These are phyloP conservation scores for Beris chalybata DNA, from an alignment of 2,888 invertebrate genomes.

Conservation along the genomic window DNA sequence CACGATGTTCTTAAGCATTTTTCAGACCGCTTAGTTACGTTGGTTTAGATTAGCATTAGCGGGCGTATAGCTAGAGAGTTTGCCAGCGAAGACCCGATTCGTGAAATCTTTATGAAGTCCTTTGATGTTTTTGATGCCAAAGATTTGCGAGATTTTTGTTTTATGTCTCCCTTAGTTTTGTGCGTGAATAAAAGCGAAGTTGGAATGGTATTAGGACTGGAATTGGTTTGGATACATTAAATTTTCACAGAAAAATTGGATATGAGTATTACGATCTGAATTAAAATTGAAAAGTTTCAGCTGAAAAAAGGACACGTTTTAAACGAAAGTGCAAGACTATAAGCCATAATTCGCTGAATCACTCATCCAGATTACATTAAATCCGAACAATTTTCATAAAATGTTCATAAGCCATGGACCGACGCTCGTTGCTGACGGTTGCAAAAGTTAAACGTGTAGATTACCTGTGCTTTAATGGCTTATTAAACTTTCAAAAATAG, in stretches of 20 bases:
- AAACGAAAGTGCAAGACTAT: too few relatives aligned
- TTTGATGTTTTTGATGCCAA: conserved; percentile 20
- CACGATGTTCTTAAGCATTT: conserved; percentile 35
- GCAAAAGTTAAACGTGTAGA: too few relatives aligned
- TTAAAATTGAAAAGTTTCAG: too few relatives aligned
- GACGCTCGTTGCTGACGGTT: too few relatives aligned
- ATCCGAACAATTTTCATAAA: too few relatives aligned
- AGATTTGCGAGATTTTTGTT: conserved; percentile 3
- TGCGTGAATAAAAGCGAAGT: conserved; percentile 19
- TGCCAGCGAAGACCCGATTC: neutral
- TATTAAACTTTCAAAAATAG: too few relatives aligned
- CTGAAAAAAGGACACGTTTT: too few relatives aligned
- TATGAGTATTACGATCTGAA: neutral
- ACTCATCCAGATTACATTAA: too few relatives aligned
- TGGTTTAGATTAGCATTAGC: conserved; percentile 32
- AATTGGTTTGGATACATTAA: conserved; percentile 1
- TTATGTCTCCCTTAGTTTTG: neutral
- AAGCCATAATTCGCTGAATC: too few relatives aligned
- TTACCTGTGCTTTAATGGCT: too few relatives aligned
- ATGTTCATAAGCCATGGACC: too few relatives aligned
- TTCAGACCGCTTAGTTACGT: conserved; percentile 38
- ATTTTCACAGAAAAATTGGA: neutral
- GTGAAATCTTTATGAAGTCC: conserved; percentile 29
- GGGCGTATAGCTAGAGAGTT: neutral
- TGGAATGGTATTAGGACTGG: conserved; percentile 12